Evolutionary conservation across 2,888 invertebrate species (phyloP).

Genomic region (Athalia rosae): DNA sequence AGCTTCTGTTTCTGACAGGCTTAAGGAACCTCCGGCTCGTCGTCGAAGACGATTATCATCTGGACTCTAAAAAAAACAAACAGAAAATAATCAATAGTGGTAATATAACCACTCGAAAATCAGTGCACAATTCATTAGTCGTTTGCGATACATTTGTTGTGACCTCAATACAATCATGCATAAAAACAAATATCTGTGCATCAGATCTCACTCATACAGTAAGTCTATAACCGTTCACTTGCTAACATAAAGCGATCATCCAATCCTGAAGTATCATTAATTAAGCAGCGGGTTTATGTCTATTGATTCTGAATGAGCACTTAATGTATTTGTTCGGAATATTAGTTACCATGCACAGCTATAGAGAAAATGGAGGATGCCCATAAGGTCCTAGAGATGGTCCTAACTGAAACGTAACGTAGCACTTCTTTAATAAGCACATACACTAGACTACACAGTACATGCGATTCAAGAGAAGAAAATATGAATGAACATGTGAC

Average conservation of each 20-base stretch:
- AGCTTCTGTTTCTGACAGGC: slow-evolving; percentile 88
- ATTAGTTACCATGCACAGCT: slow-evolving; percentile 40
- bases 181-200: no score
- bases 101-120: slow-evolving; percentile 68
- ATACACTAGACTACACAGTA: slow-evolving; percentile 1
- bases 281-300: slow-evolving; percentile 1
- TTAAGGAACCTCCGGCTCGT: slow-evolving; percentile 86
- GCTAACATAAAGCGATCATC: neutral
- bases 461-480: slow-evolving; percentile 23
- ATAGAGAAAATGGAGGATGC: slow-evolving; percentile 38
- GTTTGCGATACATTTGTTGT: neutral
- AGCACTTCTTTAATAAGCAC: slow-evolving; percentile 38
- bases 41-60: slow-evolving; percentile 77
- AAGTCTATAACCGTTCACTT: neutral
- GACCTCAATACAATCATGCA: no score
- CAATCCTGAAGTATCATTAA: slow-evolving; percentile 3
- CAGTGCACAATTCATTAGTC: slow-evolving; percentile 25
- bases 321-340: slow-evolving; percentile 25
- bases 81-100: slow-evolving; percentile 27
- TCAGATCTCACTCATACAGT: neutral
- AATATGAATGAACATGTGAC: neutral
- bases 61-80: slow-evolving; percentile 70
- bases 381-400: slow-evolving; percentile 26
- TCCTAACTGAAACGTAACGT: slow-evolving; percentile 30
- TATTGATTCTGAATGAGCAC: neutral